Conservation (phyloP, 2,888 invertebrate genomes). For the Neria commutata region DNA sequence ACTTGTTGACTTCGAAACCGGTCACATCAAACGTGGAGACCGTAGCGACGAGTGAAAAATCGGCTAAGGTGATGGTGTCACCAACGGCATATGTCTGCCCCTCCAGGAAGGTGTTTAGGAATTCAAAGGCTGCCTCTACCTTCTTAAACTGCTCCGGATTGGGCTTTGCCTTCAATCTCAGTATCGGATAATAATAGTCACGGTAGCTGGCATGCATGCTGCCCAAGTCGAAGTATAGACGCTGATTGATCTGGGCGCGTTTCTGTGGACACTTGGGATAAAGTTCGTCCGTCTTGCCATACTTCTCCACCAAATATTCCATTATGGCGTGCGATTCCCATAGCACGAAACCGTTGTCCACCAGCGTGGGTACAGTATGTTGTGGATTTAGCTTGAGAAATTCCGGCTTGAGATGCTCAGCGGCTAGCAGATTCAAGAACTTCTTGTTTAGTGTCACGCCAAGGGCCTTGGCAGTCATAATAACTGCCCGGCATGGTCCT, state of each 20-base stretch:
- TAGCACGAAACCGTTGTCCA: conserved; percentile 78
- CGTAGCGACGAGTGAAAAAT: conserved; percentile 71
- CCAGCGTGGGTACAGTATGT: conserved; percentile 81
- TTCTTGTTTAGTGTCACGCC: conserved; percentile 71
- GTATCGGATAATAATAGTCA: conserved; percentile 71
- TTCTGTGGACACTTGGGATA: conserved; percentile 77
- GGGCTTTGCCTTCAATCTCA: conserved; percentile 65
- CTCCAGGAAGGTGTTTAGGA: conserved; percentile 73
- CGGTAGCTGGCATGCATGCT: conserved; percentile 72
- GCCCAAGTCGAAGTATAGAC: conserved; percentile 79
- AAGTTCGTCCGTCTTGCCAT: conserved; percentile 76
- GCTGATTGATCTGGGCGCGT: conserved; percentile 78
- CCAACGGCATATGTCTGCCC: conserved; percentile 75
- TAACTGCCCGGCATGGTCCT: conserved; percentile 69
- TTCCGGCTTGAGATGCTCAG: conserved; percentile 72
- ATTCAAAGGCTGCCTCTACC: conserved; percentile 70
- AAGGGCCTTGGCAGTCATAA: conserved; percentile 69
- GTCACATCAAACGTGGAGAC: conserved; percentile 72
- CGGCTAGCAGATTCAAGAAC: conserved; percentile 64
- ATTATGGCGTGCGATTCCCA: conserved; percentile 87
- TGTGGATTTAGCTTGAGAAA: conserved; percentile 79
- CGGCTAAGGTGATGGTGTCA: conserved; percentile 75
- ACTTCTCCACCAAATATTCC: conserved; percentile 77
- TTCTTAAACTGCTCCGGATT: conserved; percentile 72
- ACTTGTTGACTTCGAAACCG: conserved; percentile 70